phyloP scores from a whole-genome alignment of 2,113 vertebrate genomes.

The Mus spicilegus region DNA sequence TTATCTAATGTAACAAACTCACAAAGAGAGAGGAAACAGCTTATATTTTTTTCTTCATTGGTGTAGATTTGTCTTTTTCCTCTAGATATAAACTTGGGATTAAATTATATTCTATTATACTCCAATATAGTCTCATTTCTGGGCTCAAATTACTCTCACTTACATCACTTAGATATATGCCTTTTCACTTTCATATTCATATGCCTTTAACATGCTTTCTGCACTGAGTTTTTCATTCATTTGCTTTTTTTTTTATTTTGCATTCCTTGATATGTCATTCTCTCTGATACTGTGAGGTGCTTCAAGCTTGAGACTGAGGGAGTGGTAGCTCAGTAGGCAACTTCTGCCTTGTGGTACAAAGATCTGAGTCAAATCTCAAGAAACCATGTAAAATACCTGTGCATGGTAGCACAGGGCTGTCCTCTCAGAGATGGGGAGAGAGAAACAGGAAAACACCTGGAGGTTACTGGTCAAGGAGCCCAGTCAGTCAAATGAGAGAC shows the following conservation, averaged over 20 bases:
- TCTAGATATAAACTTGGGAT: background rate
- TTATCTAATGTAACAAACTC: background rate
- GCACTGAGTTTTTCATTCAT: background rate
- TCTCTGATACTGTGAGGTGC: background rate
- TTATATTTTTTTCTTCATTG: background rate
- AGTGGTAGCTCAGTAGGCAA: background rate
- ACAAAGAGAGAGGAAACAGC: background rate
- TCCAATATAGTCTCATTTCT: background rate
- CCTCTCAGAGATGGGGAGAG: background rate
- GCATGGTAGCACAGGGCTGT: too few relatives aligned
- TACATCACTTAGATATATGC: background rate
- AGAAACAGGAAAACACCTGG: background rate
- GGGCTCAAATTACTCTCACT: background rate
- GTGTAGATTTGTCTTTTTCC: background rate
- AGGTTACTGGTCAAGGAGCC: background rate
- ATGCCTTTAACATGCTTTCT: background rate
- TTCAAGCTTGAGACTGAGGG: background rate
- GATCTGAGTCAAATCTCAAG: background rate
- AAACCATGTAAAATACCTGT: background rate
- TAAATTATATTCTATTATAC: conserved; percentile 29
- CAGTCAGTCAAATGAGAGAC: background rate
- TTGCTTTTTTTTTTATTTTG: background rate
- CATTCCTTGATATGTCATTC: background rate
- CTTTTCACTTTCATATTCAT: background rate
- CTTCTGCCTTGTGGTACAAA: too few relatives aligned